These are phyloP conservation scores for Pluvialis apricaria DNA, from an alignment of 2,113 vertebrate genomes.

Conservation along the genomic window DNA sequence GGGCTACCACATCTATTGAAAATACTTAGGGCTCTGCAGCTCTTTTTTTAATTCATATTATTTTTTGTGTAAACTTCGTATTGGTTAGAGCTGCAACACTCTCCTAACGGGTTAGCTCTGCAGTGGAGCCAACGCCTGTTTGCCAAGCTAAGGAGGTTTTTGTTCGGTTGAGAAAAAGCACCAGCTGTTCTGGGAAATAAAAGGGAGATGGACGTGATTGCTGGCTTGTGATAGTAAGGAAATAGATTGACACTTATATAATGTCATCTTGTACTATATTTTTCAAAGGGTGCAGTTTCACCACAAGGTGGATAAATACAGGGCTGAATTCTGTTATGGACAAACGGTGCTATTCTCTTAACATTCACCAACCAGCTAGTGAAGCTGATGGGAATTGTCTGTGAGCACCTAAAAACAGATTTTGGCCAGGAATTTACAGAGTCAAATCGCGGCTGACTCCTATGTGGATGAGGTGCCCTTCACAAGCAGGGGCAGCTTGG, in stretches of 20 bases:
- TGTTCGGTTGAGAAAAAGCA: background rate
- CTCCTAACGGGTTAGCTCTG: background rate
- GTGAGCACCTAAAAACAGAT: background rate
- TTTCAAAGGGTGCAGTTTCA: background rate
- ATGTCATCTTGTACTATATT: background rate
- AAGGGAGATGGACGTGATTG: background rate
- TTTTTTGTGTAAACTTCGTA: background rate
- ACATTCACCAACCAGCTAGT: background rate
- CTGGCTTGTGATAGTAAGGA: background rate
- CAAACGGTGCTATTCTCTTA: background rate
- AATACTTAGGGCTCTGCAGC: background rate
- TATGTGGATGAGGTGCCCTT: background rate
- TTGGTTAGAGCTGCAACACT: background rate
- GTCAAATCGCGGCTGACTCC: background rate
- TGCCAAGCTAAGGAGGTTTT: background rate
- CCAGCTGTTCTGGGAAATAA: background rate
- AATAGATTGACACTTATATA: background rate
- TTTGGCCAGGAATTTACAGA: background rate
- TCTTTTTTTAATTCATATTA: background rate
- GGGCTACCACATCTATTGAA: background rate
- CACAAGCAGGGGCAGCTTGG: background rate
- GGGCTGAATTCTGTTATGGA: background rate
- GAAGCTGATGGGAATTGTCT: background rate
- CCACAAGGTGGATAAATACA: background rate
- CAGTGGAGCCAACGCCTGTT: background rate